Base-by-base conservation (phyloP, 2,888 invertebrate species). In the Eumerus sabulonum region DNA sequence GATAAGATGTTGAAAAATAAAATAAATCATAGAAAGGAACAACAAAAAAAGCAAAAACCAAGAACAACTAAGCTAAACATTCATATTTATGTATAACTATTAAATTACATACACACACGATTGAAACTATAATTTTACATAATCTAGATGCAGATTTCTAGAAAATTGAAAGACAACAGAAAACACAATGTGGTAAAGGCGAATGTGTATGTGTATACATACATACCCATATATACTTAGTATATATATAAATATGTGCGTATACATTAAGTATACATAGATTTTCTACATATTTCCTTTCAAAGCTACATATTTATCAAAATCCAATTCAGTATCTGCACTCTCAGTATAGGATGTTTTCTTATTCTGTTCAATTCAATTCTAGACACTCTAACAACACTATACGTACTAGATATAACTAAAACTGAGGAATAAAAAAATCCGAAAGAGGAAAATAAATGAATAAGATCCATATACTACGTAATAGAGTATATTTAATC, bases 31-130 rank as follows among this genome's bases (percentile, higher is more conserved):
- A 51, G 42, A 56, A 50, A 56, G 44, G 40, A 63, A 48, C 16
- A 60, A 48, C 12, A 44, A 57, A 40, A 45, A 72, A 19, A 47
- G 48, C 27, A 47, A 66, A 54, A 45, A 57, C 66, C 60, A 77
- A 45, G 50, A 76, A 60, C 72, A 62, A 27, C 51, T 77, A 77
- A 73, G 67, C 62, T 77, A 77, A 77, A 73, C 73, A 77, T 77
- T 72, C 76, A 72, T 67, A 35, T n/a, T n/a, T n/a, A n/a, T n/a
- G n/a, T n/a, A 74, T 60, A 66, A 71, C 71, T 72, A 77, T 62
- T 72, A 77, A n/a, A 67, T 62, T 51, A 72, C 50, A 71, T 73
- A 72, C 48, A 77, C 67, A 40, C 54, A 63, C 63, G 44, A 67
- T 72, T 44, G 45, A 47, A 62, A 66, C 53, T 62, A 67, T 77